Evolutionary conservation across 2,888 invertebrate species (phyloP), one percentile per base, ranked within the genome.

Genomic region (Acrocera orbiculus): DNA sequence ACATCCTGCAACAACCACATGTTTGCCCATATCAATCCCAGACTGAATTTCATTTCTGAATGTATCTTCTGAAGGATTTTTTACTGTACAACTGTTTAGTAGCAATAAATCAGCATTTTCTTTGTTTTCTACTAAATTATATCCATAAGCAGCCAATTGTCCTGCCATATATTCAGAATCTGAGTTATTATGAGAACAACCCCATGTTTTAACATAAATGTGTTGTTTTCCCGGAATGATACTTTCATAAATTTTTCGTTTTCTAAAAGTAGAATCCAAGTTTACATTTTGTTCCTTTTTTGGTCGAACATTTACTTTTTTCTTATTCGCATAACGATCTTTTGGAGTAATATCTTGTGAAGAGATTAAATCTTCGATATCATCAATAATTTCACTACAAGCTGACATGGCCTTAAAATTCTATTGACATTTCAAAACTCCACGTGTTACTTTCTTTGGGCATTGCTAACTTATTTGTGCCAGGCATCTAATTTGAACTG

Each of bases 81-180:
- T 98, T 0, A 98, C 96, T 0, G 96, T 98, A 54, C 96, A 98
- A 33, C 92, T 92, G 61, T 98, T 98, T 13, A 98, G 65, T 9
- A 98, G 61, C 93, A 95, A 95, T 19, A 98, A 62, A 58, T 93
- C 83, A 0, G 96, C 95, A 9, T 67, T 63, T 30, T 68, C 64
- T 59, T 85, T 83, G 39, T 82, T 72, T 27, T 82, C 76, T 0
- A 81, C 83, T 29, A 93, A 65, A 35, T 67, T 70, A 56, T 92
- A 95, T 0, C 93, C 95, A 48, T 79, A 83, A 0, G 79, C 70
- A 0, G 85, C 78, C 36, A 98, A 62, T 46, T 92, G 76, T 0
- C 96, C 96, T 0, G 92, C 90, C 96, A 98, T 98, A 54, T 98
- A 98, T 64, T 98, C 96, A 2, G 89, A 83, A 57, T 98, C 96